Evolutionary conservation across 2,797 vertebrate species (phyloP).

Genomic region (Falco cherrug): DNA sequence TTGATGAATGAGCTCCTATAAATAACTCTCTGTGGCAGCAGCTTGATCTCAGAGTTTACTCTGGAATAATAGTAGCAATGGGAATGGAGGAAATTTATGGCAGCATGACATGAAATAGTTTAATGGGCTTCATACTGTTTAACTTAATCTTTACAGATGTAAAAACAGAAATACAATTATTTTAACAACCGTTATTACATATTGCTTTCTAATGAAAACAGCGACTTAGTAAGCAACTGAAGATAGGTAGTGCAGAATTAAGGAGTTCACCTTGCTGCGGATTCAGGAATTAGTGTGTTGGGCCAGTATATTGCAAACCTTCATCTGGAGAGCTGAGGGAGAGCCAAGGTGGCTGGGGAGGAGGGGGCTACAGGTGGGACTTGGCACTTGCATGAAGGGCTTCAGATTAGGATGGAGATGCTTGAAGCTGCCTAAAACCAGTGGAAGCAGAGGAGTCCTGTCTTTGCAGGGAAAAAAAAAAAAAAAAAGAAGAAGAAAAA

Average conservation of each 20-base stretch:
- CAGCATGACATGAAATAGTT: conserved; percentile 72
- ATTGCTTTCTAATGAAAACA: conserved; percentile 69
- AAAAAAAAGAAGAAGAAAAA: no score
- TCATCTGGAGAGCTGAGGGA: not conserved
- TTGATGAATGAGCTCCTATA: conserved; percentile 82
- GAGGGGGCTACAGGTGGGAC: not conserved
- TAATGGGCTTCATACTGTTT: conserved; percentile 76
- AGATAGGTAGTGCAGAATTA: conserved; percentile 18
- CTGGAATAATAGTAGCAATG: conserved; percentile 75
- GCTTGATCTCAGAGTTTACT: conserved; percentile 72
- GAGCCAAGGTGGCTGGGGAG: not conserved
- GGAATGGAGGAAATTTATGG: conserved; percentile 70
- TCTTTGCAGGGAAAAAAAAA: not conserved
- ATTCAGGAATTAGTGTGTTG: not conserved
- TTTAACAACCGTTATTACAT: conserved; percentile 77
- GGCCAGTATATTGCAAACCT: not conserved
- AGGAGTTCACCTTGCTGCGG: not conserved
- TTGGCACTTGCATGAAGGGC: not conserved
- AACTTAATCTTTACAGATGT: conserved; percentile 81
- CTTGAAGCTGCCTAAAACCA: not conserved
- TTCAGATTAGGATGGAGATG: not conserved
- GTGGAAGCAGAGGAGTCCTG: not conserved
- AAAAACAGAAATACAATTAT: conserved; percentile 78
- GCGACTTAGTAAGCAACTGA: conserved; percentile 10
- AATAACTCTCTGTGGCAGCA: conserved; percentile 77